Base-by-base conservation (phyloP, 1,140 invertebrate genomes). In the Branchinecta lynchi region DNA sequence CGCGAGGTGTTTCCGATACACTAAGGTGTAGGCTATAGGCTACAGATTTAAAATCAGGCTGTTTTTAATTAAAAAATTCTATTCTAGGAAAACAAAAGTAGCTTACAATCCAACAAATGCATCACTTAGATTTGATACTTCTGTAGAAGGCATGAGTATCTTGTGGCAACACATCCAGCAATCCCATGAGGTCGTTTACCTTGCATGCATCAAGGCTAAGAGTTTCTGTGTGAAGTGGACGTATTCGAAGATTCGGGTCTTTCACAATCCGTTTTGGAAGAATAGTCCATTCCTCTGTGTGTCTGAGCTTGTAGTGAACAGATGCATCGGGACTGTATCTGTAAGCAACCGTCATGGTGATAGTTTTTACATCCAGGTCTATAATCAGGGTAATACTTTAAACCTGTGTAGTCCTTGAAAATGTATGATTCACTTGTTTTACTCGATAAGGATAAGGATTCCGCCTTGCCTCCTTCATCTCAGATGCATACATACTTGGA, bases 401-500 rank as follows among this genome's bases (percentile, higher is more conserved):
- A 20, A 15, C 51, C 51, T 6, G 51, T 60, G 6, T 15, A 60
- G 51, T 60, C 51, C 51, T 60, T 60, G 51, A 60, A 60, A 60
- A 60, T 3, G 51, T 60, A 60, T 60, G 51, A 60, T 60, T 6
- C 51, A 60, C 51, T 60, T 60, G 51, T 15, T 6, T 60, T 60
- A 60, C 51, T 60, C 51, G 51, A 60, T 60, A 60, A 60, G 51
- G 51, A 6, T 60, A 60, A 60, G 51, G 51, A 60, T 60, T 60
- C 12, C 51, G 12, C 6, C 51, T 60, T 60, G 12, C 51, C 12
- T 60, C 51, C 51, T 20, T 60, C 51, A 60, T 60, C 12, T 60
- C 51, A 60, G 51, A 60, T 20, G 51, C 6, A 60, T 60, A 20
- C 17, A 60, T 60, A 60, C 51, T 20, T 2, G 17, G 51, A 60